phyloP scores from a whole-genome alignment of 1,140 invertebrate species.

The Heliothis subflexa region DNA sequence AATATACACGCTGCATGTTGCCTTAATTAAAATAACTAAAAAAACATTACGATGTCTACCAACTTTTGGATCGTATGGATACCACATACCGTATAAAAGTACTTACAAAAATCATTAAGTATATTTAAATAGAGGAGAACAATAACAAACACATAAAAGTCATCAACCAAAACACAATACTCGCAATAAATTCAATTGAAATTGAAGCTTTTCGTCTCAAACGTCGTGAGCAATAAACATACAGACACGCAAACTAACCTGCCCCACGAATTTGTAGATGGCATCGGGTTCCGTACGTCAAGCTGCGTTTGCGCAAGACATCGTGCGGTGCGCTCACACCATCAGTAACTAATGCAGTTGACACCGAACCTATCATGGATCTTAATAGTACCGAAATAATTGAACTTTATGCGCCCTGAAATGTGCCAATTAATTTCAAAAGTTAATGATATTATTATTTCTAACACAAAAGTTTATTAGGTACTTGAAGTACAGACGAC shows the following conservation, averaged over 20 bases:
- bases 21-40: conserved; percentile 10
- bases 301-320: conserved; percentile 61
- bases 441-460: too few relatives aligned
- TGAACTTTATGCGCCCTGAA: neutral
- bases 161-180: conserved; percentile 2
- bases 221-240: conserved; percentile 45
- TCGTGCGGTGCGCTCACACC: conserved; percentile 58
- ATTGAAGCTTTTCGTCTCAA: conserved; percentile 20
- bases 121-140: neutral
- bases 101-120: neutral
- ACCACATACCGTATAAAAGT: too few relatives aligned
- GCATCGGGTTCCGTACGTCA: conserved; percentile 51
- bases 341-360: conserved; percentile 36
- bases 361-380: conserved; percentile 25
- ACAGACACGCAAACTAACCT: conserved; percentile 43
- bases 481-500: too few relatives aligned
- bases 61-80: neutral
- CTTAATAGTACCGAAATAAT: conserved; percentile 36
- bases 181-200: conserved; percentile 28
- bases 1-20: conserved; percentile 11
- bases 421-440: neutral
- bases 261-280: conserved; percentile 41
- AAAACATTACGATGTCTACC: neutral
- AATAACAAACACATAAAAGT: neutral
- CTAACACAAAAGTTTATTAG: too few relatives aligned